A percentile compares a stretch with the other conserved stretches of the same genome.
Conservation (phyloP, 1,140 invertebrate species). For the Drosophila elegans region DNA sequence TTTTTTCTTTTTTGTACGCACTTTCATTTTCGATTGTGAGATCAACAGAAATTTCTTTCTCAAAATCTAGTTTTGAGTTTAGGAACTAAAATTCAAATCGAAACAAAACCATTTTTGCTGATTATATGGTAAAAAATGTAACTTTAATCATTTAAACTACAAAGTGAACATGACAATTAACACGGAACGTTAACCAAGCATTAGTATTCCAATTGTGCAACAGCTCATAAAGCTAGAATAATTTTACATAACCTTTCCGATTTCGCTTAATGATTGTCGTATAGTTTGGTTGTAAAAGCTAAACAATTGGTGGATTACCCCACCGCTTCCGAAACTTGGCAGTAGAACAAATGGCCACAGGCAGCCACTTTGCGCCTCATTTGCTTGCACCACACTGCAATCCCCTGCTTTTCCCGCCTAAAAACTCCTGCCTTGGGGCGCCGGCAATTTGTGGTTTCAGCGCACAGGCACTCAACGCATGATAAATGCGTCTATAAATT, state of each 20-base stretch:
- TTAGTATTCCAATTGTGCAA: no score
- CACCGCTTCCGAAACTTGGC: conserved; percentile 31
- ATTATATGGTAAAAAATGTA: no score
- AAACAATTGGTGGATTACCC: background rate
- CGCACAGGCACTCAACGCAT: conserved; percentile 66
- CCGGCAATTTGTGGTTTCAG: conserved; percentile 32
- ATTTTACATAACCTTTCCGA: background rate
- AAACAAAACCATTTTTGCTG: no score
- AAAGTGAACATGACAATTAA: no score
- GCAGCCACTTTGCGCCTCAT: conserved; percentile 67
- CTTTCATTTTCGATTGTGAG: no score
- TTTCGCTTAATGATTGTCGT: background rate
- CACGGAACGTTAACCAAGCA: no score
- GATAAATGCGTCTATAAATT: conserved; percentile 74
- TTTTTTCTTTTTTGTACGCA: no score
- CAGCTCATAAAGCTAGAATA: background rate
- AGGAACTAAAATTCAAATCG: no score
- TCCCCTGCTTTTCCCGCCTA: background rate
- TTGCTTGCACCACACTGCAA: conserved; percentile 24
- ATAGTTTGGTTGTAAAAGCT: background rate
- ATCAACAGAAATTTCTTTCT: no score
- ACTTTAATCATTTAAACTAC: no score
- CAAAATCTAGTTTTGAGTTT: no score
- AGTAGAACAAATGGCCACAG: conserved; percentile 51
- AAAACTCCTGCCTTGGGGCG: conserved; percentile 7